A percentile compares a stretch with the other conserved stretches of the same genome.
Conservation (phyloP, 2,888 invertebrate species). For the Himalopsyche kuldschensis region DNA sequence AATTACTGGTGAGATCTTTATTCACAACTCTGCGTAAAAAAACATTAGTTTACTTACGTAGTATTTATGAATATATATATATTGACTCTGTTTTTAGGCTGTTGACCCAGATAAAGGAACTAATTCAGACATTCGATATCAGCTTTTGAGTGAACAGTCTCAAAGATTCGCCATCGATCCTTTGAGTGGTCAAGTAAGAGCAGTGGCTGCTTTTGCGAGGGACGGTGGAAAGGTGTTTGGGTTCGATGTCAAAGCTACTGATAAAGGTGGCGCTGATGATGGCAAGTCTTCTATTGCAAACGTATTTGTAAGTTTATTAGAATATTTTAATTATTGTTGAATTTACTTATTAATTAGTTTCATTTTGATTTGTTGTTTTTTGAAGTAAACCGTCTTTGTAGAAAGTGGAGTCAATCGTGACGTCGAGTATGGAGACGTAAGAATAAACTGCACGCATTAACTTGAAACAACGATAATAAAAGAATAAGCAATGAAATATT, state of each 20-base stretch:
- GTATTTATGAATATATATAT: not conserved
- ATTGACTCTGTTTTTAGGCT: slow-evolving; percentile 55
- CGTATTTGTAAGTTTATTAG: slow-evolving; percentile 70
- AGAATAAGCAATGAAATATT: no score
- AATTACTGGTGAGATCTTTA: slow-evolving; percentile 62
- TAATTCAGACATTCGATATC: slow-evolving; percentile 80
- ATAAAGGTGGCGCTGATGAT: slow-evolving; percentile 76
- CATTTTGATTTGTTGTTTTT: no score
- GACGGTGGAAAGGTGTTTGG: slow-evolving; percentile 79
- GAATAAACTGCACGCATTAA: no score
- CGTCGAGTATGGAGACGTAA: no score
- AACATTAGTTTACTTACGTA: not conserved
- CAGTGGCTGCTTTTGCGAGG: slow-evolving; percentile 67
- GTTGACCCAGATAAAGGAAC: slow-evolving; percentile 73
- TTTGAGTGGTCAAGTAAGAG: slow-evolving; percentile 73
- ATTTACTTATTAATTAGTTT: no score
- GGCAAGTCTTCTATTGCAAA: slow-evolving; percentile 83
- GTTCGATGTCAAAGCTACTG: slow-evolving; percentile 86
- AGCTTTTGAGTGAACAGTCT: slow-evolving; percentile 75
- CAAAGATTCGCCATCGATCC: slow-evolving; percentile 78
- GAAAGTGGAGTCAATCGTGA: no score
- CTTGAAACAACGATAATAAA: no score
- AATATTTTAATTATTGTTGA: no score
- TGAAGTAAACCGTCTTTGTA: no score
- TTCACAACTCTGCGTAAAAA: not conserved